Percentiles rank a stretch among this genome's conserved stretches.
phyloP scores from a whole-genome alignment of 2,797 vertebrate genomes.

The Tarsius wallacei region DNA sequence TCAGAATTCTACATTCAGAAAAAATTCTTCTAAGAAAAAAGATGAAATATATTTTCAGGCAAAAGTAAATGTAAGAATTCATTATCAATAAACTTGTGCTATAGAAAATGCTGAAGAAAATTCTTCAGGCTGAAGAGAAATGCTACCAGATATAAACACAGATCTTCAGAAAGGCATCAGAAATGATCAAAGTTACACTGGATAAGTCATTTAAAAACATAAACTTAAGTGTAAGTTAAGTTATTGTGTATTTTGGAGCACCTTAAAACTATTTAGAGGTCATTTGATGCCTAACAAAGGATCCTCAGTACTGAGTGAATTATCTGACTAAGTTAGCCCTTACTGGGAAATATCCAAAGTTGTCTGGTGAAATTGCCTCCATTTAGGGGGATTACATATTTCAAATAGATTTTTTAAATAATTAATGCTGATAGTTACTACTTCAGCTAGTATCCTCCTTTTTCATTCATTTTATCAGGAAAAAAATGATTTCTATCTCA shows the following conservation, averaged over 20 bases:
- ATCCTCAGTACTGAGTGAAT: slow-evolving; percentile 31
- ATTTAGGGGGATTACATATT: slow-evolving; percentile 66
- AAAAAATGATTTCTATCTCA: slow-evolving; percentile 68
- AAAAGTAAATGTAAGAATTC: slow-evolving; percentile 66
- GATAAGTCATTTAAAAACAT: slow-evolving; percentile 35
- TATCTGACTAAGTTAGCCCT: not conserved
- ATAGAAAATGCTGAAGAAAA: slow-evolving; percentile 30
- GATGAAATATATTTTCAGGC: slow-evolving; percentile 60
- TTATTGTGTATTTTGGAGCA: slow-evolving; percentile 54
- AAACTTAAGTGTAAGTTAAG: slow-evolving; percentile 23
- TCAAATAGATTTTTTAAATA: slow-evolving; percentile 70
- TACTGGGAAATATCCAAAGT: slow-evolving; percentile 56
- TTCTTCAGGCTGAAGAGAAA: slow-evolving; percentile 28
- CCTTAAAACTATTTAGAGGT: slow-evolving; percentile 40
- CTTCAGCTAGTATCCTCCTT: slow-evolving; percentile 48
- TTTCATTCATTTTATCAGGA: slow-evolving; percentile 45
- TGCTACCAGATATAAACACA: slow-evolving; percentile 3
- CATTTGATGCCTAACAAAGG: not conserved
- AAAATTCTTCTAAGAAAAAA: slow-evolving; percentile 60
- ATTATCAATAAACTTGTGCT: not conserved
- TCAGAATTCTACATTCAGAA: slow-evolving; percentile 37
- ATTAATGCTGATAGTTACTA: slow-evolving; percentile 45
- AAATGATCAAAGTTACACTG: slow-evolving; percentile 29
- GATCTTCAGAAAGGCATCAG: not conserved
- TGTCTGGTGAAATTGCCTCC: slow-evolving; percentile 15